These are phyloP conservation scores for Sinocyclocheilus maitianheensis DNA, from an alignment of 2,113 vertebrate genomes.

Conservation along the genomic window DNA sequence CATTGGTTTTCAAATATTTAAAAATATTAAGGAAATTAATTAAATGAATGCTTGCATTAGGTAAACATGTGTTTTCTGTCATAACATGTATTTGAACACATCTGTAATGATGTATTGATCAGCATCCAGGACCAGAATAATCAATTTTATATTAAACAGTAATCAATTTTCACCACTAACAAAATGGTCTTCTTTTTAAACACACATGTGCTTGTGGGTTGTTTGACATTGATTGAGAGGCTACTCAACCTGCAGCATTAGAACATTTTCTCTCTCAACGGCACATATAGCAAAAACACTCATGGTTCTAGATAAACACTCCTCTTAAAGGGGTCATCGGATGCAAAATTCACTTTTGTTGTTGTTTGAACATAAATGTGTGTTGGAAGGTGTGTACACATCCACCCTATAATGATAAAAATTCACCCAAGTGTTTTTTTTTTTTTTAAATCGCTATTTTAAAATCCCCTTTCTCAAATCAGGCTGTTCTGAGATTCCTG, in stretches of 20 bases:
- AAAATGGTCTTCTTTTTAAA: neutral
- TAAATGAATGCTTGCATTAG: neutral
- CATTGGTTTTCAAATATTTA: constrained; percentile 1
- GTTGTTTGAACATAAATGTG: no score
- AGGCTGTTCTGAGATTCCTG: no score
- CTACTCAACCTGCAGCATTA: neutral
- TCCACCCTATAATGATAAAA: no score
- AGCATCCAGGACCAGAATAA: neutral
- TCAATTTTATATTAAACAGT: neutral
- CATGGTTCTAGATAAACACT: constrained; percentile 17
- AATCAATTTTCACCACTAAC: neutral
- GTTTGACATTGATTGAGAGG: constrained; percentile 10
- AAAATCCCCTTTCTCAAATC: no score
- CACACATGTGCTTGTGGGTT: neutral
- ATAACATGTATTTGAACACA: neutral
- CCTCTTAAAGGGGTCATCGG: neutral
- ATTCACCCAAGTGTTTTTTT: no score
- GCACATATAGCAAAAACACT: neutral
- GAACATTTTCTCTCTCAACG: neutral
- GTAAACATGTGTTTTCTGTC: neutral
- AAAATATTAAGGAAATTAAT: neutral
- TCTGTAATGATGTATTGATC: neutral
- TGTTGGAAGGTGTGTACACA: no score
- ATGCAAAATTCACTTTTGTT: no score
- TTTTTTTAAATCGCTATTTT: no score